Percentiles rank a stretch among this genome's conserved stretches.
Evolutionary conservation across 2,113 vertebrate genomes (phyloP).

Genomic region (Hyla sarda): DNA sequence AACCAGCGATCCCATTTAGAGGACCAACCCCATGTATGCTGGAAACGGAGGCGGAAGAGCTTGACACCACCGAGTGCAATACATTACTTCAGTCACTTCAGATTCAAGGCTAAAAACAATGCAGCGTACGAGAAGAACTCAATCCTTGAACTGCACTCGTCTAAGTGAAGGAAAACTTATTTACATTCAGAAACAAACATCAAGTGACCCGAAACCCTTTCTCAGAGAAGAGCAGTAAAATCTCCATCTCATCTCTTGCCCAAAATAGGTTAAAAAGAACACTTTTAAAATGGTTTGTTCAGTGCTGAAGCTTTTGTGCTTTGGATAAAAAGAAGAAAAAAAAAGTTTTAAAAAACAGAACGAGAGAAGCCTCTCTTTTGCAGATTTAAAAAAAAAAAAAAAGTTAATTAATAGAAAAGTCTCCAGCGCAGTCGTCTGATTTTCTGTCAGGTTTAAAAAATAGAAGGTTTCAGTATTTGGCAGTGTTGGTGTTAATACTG

Average conservation of each 20-base stretch:
- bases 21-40: no score
- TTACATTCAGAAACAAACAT: not conserved
- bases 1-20: not conserved
- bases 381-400: slow-evolving; percentile 2
- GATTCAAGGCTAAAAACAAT: not conserved
- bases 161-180: not conserved
- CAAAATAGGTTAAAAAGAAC: not conserved
- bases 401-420: not conserved
- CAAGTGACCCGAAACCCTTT: not conserved
- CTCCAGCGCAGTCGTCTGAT: not conserved
- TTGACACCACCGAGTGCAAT: not conserved
- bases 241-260: not conserved
- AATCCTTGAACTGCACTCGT: not conserved
- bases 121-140: not conserved
- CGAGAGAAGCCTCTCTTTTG: not conserved
- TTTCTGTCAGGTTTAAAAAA: not conserved
- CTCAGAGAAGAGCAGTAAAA: not conserved
- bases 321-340: not conserved
- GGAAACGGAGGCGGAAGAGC: not conserved
- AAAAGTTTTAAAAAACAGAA: not conserved
- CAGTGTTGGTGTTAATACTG: slow-evolving; percentile 45
- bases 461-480: slow-evolving; percentile 10
- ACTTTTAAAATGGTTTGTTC: not conserved
- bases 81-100: not conserved
- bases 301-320: slow-evolving; percentile 7